Conservation (phyloP, 2,113 vertebrate species). For the Ciconia stormi region DNA sequence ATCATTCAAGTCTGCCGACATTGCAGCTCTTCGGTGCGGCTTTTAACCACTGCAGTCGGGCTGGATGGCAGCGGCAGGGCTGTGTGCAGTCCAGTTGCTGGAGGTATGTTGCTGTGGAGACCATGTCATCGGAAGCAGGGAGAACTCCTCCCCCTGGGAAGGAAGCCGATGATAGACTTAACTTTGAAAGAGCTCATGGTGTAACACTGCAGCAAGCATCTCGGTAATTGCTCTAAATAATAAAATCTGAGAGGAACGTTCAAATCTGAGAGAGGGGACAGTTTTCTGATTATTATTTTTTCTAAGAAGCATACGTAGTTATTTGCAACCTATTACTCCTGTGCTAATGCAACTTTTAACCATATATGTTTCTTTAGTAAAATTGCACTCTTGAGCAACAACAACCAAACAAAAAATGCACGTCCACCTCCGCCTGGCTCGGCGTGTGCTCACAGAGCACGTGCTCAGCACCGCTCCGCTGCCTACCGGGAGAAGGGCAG, state of each 20-base stretch:
- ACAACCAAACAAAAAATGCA: background rate
- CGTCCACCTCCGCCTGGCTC: too few species aligned
- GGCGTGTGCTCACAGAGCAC: too few species aligned
- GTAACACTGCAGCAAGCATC: background rate
- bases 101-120: conserved; percentile 56
- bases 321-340: background rate
- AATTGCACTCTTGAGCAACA: background rate
- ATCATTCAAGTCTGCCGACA: background rate
- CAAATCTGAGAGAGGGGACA: background rate
- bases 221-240: background rate
- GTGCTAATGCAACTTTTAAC: background rate
- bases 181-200: background rate
- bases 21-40: background rate
- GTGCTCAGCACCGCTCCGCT: too few species aligned
- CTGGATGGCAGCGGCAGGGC: background rate
- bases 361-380: accelerated
- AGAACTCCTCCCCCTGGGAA: conserved; percentile 44
- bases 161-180: background rate
- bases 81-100: background rate
- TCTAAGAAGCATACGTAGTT: accelerated
- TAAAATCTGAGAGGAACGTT: too few species aligned
- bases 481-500: accelerated
- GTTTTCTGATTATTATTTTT: background rate
- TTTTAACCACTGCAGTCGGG: background rate
- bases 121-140: background rate